A percentile compares a stretch with the other conserved stretches of the same genome.
Conservation (phyloP, 2,113 vertebrate species). For the Tylochromis polylepis region DNA sequence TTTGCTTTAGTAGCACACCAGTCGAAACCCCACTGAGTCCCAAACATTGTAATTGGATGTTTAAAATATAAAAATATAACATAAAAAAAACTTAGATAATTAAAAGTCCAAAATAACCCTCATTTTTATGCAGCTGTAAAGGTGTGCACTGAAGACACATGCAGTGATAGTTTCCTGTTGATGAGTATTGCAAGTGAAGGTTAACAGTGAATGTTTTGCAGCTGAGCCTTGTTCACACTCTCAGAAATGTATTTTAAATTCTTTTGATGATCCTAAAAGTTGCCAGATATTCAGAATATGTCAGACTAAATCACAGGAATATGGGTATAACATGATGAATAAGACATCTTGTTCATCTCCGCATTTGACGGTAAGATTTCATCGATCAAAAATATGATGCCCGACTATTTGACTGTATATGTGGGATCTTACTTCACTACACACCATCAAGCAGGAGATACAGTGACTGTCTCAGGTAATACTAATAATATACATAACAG, state of each 20-base stretch:
- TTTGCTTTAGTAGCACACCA: neutral
- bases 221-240: neutral
- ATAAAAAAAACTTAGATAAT: neutral
- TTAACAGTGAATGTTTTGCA: neutral
- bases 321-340: neutral
- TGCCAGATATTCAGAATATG: neutral
- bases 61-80: neutral
- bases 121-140: neutral
- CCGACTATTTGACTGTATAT: neutral
- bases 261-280: neutral
- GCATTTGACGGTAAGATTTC: neutral
- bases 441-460: neutral
- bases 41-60: neutral
- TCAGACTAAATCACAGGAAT: neutral
- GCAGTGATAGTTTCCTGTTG: neutral
- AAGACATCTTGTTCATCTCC: neutral
- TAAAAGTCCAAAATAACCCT: neutral
- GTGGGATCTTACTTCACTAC: neutral
- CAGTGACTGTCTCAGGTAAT: neutral
- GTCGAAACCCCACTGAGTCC: neutral
- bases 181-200: neutral
- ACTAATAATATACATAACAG: neutral
- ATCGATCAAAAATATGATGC: neutral
- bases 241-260: neutral
- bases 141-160: neutral